phyloP scores from a whole-genome alignment of 2,113 vertebrate genomes.

The Lampris megalopsis region DNA sequence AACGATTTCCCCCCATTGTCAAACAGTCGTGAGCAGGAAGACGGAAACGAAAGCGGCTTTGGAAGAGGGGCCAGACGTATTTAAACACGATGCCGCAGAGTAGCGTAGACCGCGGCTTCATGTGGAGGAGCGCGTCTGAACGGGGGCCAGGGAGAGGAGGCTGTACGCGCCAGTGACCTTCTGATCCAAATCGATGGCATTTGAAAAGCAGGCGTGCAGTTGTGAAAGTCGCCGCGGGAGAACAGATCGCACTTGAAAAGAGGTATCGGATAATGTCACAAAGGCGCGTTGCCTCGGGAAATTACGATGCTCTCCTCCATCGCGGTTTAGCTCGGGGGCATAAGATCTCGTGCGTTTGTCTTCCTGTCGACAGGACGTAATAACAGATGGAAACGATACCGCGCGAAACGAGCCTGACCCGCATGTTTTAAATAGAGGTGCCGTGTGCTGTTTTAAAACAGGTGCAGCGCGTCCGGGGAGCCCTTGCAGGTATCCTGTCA shows the following conservation, averaged over 20 bases:
- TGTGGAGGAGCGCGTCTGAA: slow-evolving; percentile 32
- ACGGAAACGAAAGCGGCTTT: slow-evolving; percentile 93
- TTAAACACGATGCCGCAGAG: slow-evolving; percentile 74
- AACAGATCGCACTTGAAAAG: background rate
- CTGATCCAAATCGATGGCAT: background rate
- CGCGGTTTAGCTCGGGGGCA: slow-evolving; percentile 27
- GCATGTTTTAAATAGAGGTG: background rate
- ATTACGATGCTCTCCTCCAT: slow-evolving; percentile 65
- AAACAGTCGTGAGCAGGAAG: slow-evolving; percentile 98
- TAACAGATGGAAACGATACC: background rate
- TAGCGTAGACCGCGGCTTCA: slow-evolving; percentile 46
- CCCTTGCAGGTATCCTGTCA: slow-evolving; percentile 15
- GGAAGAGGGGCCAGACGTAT: slow-evolving; percentile 82
- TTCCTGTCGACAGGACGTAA: slow-evolving; percentile 25
- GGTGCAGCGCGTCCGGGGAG: slow-evolving; percentile 55
- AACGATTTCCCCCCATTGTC: slow-evolving; percentile 98
- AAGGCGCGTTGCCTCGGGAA: slow-evolving; percentile 66
- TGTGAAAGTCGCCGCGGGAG: background rate
- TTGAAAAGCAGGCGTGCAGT: background rate
- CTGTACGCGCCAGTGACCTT: slow-evolving; percentile 11
- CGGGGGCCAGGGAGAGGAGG: background rate
- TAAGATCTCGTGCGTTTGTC: slow-evolving; percentile 8
- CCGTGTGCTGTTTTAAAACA: slow-evolving; percentile 43
- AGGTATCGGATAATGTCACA: slow-evolving; percentile 45
- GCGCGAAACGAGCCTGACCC: background rate